These are phyloP conservation scores for Argyrosomus japonicus DNA, from an alignment of 2,113 vertebrate genomes.

Conservation along the genomic window DNA sequence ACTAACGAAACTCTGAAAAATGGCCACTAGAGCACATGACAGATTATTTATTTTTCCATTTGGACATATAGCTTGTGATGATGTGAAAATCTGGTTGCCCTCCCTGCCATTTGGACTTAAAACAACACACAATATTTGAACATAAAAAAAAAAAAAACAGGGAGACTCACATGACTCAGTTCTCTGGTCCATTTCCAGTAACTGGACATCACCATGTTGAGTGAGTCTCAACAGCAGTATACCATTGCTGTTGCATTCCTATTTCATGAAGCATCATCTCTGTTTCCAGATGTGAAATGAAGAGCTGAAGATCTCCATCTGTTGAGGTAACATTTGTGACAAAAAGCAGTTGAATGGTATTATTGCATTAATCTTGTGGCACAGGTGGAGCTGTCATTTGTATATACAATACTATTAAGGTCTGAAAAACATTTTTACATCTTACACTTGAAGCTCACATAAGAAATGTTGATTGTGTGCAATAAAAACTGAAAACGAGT, in stretches of 20 bases:
- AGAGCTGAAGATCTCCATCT: neutral
- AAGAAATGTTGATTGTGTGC: neutral
- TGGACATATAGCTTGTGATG: neutral
- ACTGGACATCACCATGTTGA: neutral
- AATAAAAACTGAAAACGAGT: neutral
- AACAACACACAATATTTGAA: conserved; percentile 14
- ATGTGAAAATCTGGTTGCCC: neutral
- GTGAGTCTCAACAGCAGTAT: neutral
- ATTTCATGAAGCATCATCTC: neutral
- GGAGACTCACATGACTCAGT: conserved; percentile 23
- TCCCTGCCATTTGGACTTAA: neutral
- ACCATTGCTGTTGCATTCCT: neutral
- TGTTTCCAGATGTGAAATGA: neutral
- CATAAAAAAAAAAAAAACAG: neutral
- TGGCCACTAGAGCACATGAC: no score
- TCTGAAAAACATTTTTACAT: neutral
- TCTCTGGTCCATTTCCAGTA: conserved; percentile 13
- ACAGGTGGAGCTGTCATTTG: neutral
- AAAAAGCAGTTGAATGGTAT: neutral
- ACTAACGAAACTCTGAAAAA: neutral
- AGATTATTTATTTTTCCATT: neutral
- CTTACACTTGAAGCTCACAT: neutral
- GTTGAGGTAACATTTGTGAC: neutral
- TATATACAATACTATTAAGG: neutral
- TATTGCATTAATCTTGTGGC: neutral